Evolutionary conservation across 2,888 invertebrate genomes (phyloP).

Genomic region (Megamerina dolium): DNA sequence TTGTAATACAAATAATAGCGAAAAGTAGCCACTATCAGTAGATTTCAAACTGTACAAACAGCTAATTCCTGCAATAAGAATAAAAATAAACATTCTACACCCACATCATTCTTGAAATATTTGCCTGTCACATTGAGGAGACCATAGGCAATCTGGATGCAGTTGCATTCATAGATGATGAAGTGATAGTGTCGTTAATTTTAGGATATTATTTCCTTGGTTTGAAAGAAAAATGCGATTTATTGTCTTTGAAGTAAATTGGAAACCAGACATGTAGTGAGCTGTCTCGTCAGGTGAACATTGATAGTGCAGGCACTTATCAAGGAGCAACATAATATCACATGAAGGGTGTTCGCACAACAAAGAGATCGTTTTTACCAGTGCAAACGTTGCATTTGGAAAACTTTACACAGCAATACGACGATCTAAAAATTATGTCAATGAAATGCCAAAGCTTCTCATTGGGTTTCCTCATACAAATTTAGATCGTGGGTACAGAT

Average conservation of each 20-base stretch:
- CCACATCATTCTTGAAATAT: too few species aligned
- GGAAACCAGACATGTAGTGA: conserved; percentile 2
- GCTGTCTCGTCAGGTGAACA: conserved; percentile 2
- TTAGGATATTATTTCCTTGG: conserved; percentile 5
- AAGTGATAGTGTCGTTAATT: background rate
- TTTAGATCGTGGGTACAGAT: conserved; percentile 4
- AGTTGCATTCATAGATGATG: too few species aligned
- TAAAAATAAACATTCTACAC: too few species aligned
- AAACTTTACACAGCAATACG: background rate
- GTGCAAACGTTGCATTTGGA: background rate
- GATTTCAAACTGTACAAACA: background rate
- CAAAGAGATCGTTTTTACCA: conserved; percentile 2
- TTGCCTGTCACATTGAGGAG: too few species aligned
- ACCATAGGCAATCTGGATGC: background rate
- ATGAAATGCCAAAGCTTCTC: conserved; percentile 10
- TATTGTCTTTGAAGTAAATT: conserved; percentile 5
- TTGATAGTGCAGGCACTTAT: conserved; percentile 1
- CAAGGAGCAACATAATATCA: conserved; percentile 1
- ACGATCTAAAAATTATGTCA: conserved; percentile 5
- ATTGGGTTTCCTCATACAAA: conserved; percentile 10
- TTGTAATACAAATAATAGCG: too few species aligned
- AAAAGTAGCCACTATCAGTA: background rate
- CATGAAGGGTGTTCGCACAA: conserved; percentile 4
- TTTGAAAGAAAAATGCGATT: background rate
- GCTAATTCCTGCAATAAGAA: too few species aligned